A percentile compares a stretch with the other conserved stretches of the same genome.
These are phyloP conservation scores for Hylomyscus alleni DNA, from an alignment of 2,797 vertebrate species.

Conservation along the genomic window DNA sequence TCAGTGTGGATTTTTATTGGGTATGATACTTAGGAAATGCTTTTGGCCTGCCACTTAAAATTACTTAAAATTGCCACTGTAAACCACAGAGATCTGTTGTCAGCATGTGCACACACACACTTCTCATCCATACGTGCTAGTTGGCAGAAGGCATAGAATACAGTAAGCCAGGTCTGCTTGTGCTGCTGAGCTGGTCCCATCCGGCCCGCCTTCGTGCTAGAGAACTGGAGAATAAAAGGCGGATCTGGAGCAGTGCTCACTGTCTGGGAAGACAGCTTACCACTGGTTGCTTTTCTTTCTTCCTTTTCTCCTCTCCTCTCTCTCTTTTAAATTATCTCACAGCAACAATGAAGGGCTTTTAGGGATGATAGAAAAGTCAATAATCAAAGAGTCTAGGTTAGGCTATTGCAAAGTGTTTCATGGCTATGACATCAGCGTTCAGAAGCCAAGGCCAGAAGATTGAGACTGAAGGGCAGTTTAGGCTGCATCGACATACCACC, in stretches of 20 bases:
- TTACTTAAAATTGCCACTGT: neutral
- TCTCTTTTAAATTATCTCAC: neutral
- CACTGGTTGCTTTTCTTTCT: neutral
- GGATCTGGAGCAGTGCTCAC: neutral
- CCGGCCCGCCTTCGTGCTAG: neutral
- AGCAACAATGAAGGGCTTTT: neutral
- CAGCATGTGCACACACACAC: neutral
- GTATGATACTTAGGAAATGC: conserved; percentile 12
- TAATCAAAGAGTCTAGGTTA: neutral
- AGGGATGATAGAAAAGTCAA: neutral
- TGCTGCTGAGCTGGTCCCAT: neutral
- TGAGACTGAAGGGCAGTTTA: neutral
- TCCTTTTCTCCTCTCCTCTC: neutral
- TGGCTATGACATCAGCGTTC: neutral
- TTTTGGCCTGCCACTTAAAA: neutral
- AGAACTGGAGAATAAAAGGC: neutral
- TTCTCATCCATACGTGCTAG: neutral
- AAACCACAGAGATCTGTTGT: neutral
- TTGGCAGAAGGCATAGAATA: neutral
- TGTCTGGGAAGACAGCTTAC: neutral
- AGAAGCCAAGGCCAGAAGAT: neutral
- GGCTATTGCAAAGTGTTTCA: neutral
- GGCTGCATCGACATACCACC: neutral
- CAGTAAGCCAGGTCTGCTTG: neutral
- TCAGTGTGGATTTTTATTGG: neutral